A percentile compares a stretch with the other conserved stretches of the same genome.
These are phyloP conservation scores for Cliona cf. orientalis DNA, from an alignment of 37 sponge, comb jelly and placozoan genomes.

Conservation along the genomic window DNA sequence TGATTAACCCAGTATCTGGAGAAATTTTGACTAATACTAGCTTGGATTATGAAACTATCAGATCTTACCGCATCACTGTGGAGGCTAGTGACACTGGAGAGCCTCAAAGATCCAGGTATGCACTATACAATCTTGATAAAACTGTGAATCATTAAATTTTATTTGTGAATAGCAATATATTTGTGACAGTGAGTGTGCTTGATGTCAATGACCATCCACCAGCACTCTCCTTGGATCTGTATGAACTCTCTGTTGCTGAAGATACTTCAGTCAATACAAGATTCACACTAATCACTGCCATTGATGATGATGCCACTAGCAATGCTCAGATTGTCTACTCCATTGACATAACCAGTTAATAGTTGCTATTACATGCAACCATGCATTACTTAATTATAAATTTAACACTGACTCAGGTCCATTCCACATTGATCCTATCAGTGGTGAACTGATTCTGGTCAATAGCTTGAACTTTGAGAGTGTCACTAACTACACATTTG, in stretches of 20 bases:
- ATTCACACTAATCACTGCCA: background rate
- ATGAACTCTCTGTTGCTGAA: conserved; percentile 19
- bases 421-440: background rate
- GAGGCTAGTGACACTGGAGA: conserved; percentile 27
- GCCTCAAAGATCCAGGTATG: conserved; percentile 21
- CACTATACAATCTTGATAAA: background rate
- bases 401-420: conserved; percentile 1
- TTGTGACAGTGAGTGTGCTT: conserved; percentile 39
- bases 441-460: background rate
- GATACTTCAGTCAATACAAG: conserved; percentile 22
- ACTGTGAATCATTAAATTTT: background rate
- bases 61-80: conserved; percentile 27
- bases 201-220: conserved; percentile 61
- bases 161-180: too few relatives aligned
- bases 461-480: conserved; percentile 22
- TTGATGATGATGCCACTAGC: background rate
- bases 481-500: background rate
- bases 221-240: background rate
- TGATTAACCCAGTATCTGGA: background rate
- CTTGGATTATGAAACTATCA: conserved; percentile 37
- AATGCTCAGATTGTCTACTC: background rate
- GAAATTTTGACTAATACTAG: conserved; percentile 8
- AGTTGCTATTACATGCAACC: background rate
- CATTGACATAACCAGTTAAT: background rate
- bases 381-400: background rate